Conservation (phyloP, 2,797 vertebrate species). For the Sylvia borin region DNA sequence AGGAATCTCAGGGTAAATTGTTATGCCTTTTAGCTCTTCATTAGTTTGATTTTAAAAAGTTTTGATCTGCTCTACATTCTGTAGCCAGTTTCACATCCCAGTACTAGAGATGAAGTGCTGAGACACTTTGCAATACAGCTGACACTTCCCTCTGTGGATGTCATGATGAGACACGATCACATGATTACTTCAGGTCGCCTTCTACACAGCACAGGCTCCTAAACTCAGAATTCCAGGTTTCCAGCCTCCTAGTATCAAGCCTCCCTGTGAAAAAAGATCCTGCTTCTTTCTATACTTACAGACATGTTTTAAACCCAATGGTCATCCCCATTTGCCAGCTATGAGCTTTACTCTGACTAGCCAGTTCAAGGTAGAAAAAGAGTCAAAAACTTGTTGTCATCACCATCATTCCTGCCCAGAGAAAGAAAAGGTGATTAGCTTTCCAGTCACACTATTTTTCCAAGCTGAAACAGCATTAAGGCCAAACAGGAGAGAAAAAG, state of each 20-base stretch:
- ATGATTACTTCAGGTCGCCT: not conserved
- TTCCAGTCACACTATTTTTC: not conserved
- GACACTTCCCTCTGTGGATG: not conserved
- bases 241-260: not conserved
- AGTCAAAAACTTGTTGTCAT: not conserved
- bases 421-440: not conserved
- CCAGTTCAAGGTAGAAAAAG: not conserved
- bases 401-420: not conserved
- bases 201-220: not conserved
- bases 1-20: not conserved
- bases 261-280: not conserved
- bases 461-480: not conserved
- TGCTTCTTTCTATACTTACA: not conserved
- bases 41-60: not conserved
- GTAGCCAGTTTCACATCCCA: not conserved
- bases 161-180: rapidly evolving
- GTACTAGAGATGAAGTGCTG: not conserved
- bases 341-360: not conserved
- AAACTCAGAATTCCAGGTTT: not conserved
- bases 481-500: not conserved
- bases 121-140: not conserved
- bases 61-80: not conserved
- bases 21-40: not conserved
- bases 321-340: not conserved
- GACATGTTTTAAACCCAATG: not conserved